Base-by-base conservation (phyloP, 1,140 invertebrate genomes). In the Zaprionus tsacasi region DNA sequence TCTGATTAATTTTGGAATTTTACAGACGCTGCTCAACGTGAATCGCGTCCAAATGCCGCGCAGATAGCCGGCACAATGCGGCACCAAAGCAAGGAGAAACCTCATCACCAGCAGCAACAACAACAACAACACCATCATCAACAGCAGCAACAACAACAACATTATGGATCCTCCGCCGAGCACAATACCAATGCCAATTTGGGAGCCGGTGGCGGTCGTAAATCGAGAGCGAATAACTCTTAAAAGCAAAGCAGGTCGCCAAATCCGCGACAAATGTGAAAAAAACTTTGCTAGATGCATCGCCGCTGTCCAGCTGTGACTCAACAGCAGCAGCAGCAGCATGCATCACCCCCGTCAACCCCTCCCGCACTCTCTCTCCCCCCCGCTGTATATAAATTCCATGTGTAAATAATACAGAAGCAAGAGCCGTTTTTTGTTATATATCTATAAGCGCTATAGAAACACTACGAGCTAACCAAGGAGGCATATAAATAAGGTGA, bases 381-480 rank as follows among this genome's bases (percentile, higher is more conserved):
- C 58, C 40, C n/a, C 70, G 60, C 56, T 89, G 83, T 88, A 88
- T 48, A 88, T 89, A 83, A 89, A 88, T 88, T 88, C 85, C 85
- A 88, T 72, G 61, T 88, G 83, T 88, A 88, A 88, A 88, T 88
- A 88, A 88, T 88, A 89, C 72, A 71, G 45, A 21, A 89, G 61
- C 56, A 76, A 57, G n/a, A 70, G 60, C 54, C 43, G 67, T 57
- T 58, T 68, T 57, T 70, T 88, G 85, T 89, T 88, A 89, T 72
- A 59, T 76, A 81, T 83, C 80, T 81, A 80, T 88, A 83, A 89
- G 85, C 58, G 80, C 83, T 83, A 89, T 83, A 88, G 78, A 89
- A 45, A 45, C 40, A 45, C 65, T 74, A 78, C 61, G 38, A 89
- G 67, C 80, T 75, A 80, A 83, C 70, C 79, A 89, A 87, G 81